phyloP scores from a whole-genome alignment of 2,113 vertebrate species.

The Agapornis roseicollis region DNA sequence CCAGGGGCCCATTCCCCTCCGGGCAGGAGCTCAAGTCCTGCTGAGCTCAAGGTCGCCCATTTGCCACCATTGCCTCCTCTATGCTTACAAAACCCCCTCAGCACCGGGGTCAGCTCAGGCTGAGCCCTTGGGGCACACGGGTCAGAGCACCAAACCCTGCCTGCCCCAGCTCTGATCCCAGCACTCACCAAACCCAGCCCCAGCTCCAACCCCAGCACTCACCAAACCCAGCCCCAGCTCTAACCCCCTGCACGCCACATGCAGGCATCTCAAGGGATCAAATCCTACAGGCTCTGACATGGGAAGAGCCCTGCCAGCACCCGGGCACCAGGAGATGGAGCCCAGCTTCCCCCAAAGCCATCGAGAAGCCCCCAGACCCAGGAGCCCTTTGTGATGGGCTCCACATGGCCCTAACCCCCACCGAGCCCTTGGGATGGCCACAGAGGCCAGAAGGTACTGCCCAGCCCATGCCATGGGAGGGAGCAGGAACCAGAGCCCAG shows the following conservation, averaged over 20 bases:
- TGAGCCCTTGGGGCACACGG: not conserved
- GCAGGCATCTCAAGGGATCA: not conserved
- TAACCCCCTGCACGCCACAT: rapidly evolving
- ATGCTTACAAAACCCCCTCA: not conserved
- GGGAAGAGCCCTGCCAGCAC: not conserved
- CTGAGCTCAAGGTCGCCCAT: not conserved
- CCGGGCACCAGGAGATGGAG: not conserved
- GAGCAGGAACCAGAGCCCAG: not conserved
- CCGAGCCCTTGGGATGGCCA: rapidly evolving
- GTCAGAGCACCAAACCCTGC: not conserved
- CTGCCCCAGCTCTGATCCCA: too few species aligned
- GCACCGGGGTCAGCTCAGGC: rapidly evolving
- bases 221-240: too few species aligned
- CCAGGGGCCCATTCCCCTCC: not conserved
- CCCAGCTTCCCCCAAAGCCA: not conserved
- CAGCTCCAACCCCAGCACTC: too few species aligned
- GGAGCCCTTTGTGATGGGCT: not conserved
- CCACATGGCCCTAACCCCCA: not conserved
- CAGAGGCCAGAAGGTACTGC: not conserved
- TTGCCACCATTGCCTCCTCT: rapidly evolving
- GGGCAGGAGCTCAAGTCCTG: not conserved
- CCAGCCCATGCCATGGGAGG: rapidly evolving
- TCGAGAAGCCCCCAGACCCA: not conserved
- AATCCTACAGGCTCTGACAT: rapidly evolving
- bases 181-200: too few species aligned